Conservation (phyloP, 2,888 invertebrate genomes). For the Epistrophe grossulariae region DNA sequence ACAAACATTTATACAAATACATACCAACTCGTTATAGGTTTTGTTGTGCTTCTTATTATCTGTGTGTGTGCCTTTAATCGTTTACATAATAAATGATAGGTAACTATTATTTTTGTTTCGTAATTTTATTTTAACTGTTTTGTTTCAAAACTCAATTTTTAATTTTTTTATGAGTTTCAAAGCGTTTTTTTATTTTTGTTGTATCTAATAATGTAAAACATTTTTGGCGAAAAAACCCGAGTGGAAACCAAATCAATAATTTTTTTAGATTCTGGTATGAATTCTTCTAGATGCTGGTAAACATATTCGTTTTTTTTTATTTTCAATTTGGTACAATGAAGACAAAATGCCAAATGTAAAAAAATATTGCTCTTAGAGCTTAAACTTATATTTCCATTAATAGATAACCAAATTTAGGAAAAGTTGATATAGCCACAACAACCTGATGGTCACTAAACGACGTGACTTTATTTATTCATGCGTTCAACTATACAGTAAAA, state of each 20-base stretch:
- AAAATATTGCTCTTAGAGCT: constrained; percentile 46
- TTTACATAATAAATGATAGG: constrained; percentile 73
- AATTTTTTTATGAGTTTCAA: constrained; percentile 38
- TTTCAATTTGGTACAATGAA: constrained; percentile 69
- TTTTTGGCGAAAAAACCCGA: constrained; percentile 86
- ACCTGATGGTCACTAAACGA: constrained; percentile 71
- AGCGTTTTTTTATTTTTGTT: constrained; percentile 3
- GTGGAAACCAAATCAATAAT: constrained; percentile 92
- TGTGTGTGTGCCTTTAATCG: constrained; percentile 76
- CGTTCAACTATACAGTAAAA: constrained; percentile 56
- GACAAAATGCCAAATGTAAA: constrained; percentile 61
- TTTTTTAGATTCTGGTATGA: constrained; percentile 73
- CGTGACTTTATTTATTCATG: constrained; percentile 59
- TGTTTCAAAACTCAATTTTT: constrained; percentile 31
- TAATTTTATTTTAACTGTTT: constrained; percentile 72
- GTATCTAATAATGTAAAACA: constrained; percentile 32
- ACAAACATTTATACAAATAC: constrained; percentile 40
- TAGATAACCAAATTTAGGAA: constrained; percentile 48
- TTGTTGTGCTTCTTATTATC: constrained; percentile 76
- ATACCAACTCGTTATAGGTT: constrained; percentile 75
- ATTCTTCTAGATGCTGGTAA: constrained; percentile 74
- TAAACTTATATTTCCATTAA: constrained; percentile 42
- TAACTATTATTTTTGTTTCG: constrained; percentile 67
- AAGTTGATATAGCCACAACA: constrained; percentile 53
- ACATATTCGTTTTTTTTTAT: constrained; percentile 59